A percentile compares a stretch with the other conserved stretches of the same genome.
Evolutionary conservation across 2,797 vertebrate genomes (phyloP).

Genomic region (Lates japonicus): DNA sequence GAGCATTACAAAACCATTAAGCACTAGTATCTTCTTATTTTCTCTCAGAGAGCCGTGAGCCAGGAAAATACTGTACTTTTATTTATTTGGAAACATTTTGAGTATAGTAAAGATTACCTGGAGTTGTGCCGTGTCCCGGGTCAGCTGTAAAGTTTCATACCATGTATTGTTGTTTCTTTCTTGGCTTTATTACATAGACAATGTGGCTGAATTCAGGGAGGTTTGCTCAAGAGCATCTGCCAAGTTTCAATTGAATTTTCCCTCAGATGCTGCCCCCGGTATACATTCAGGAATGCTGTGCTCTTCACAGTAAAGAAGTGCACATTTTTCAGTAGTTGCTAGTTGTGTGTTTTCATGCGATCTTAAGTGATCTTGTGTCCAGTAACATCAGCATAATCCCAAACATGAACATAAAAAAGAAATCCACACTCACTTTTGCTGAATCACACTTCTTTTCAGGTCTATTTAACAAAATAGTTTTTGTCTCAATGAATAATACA

Average conservation of each 20-base stretch:
- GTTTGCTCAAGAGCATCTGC: conserved; percentile 17
- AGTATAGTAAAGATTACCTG: conserved; percentile 12
- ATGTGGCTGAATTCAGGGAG: conserved; percentile 12
- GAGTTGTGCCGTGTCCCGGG: neutral
- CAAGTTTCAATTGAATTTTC: conserved; percentile 20
- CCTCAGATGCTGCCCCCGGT: conserved; percentile 6
- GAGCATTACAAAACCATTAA: conserved; percentile 63
- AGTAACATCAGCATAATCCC: neutral
- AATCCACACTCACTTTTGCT: conserved; percentile 78
- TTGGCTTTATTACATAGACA: neutral
- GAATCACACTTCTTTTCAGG: conserved; percentile 89
- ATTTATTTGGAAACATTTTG: conserved; percentile 26
- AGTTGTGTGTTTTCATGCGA: conserved; percentile 32
- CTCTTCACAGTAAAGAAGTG: conserved; percentile 18
- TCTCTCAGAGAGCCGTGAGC: conserved; percentile 9
- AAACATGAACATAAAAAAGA: conserved; percentile 61
- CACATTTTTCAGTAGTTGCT: conserved; percentile 34
- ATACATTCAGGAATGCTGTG: conserved; percentile 29
- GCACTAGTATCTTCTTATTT: conserved; percentile 35
- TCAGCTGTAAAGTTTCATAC: conserved; percentile 1
- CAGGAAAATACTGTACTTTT: conserved; percentile 19
- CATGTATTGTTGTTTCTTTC: neutral
- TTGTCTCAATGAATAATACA: conserved; percentile 90
- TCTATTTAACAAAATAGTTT: conserved; percentile 99
- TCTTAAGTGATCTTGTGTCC: conserved; percentile 19